Evolutionary conservation across 2,888 invertebrate genomes (phyloP).

Genomic region (Hirtodrosophila cameraria): DNA sequence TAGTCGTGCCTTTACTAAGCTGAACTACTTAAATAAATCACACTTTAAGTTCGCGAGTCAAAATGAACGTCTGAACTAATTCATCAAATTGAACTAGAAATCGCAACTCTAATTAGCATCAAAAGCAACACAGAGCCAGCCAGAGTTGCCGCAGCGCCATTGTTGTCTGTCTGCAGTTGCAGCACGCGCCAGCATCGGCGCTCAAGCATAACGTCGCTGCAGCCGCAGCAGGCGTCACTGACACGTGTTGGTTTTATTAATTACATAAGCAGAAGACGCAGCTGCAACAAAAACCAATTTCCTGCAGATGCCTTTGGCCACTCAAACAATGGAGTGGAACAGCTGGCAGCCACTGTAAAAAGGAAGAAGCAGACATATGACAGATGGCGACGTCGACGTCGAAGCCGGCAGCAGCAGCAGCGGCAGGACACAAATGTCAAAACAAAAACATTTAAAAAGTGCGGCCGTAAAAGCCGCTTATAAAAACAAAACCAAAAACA

Average conservation of each 20-base stretch:
- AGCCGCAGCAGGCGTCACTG: slow-evolving; percentile 36
- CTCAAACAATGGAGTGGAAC: slow-evolving; percentile 55
- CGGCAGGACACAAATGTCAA: slow-evolving; percentile 65
- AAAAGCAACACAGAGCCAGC: not conserved
- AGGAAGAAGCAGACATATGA: slow-evolving; percentile 49
- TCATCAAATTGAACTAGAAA: too few relatives aligned
- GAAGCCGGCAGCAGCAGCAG: slow-evolving; percentile 26
- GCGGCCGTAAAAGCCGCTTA: slow-evolving; percentile 26
- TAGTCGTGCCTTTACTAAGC: too few relatives aligned
- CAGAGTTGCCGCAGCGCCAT: slow-evolving; percentile 52
- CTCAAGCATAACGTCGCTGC: slow-evolving; percentile 44
- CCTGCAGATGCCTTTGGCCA: slow-evolving; percentile 67
- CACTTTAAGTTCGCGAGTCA: too few relatives aligned
- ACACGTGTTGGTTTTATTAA: slow-evolving; percentile 78
- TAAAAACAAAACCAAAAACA: slow-evolving; percentile 4
- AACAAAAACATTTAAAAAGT: slow-evolving; percentile 36
- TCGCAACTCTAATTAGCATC: slow-evolving; percentile 3
- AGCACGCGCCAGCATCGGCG: slow-evolving; percentile 66
- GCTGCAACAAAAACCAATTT: slow-evolving; percentile 64
- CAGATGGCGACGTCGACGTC: slow-evolving; percentile 62
- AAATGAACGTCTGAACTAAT: too few relatives aligned
- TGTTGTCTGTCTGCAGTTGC: slow-evolving; percentile 40
- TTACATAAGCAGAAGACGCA: slow-evolving; percentile 67
- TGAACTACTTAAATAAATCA: too few relatives aligned
- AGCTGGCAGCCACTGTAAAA: slow-evolving; percentile 60